Base-by-base conservation (phyloP, 2,113 vertebrate species). In the Indicator indicator region DNA sequence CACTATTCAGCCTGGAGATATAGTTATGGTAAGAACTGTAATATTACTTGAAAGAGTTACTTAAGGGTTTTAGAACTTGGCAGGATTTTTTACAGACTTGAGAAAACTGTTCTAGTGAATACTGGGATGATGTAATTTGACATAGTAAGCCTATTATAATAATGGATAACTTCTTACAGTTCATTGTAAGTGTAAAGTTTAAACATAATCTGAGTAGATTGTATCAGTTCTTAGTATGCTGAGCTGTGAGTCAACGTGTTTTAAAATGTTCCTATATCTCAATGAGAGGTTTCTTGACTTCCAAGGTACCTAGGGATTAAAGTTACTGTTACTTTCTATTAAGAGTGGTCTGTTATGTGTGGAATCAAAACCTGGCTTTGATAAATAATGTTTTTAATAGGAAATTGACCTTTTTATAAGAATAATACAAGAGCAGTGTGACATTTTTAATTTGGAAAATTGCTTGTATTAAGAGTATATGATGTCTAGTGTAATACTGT, bases 1-100 rank as follows among this genome's bases (percentile, higher is more conserved):
- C 98, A 99, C 98, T 26, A 99, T 99, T 93, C 97, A 99, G 59
- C 99, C 99, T 1, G 99, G 99, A 62, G 99, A 99, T 74, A 98
- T 99, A 9, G 98, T 99, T 87, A 99, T 99, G 99, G 99, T 99
- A 98, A 97, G 99, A 38, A 42, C 15, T 74, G 48, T 64, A 28
- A 33, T 7, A 10, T 82, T 79, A 79, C 32, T 33, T 50, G 52
- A 38, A 60, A 40, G 73, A 55, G 27, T 13, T 28, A 63, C 67
- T 24, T 12, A 60, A 70, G 21, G 4, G 46, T 46, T 89, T 91
- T 52, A 52, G 59, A 69, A 17, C 8, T 20, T 15, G 42, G 27
- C 36, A 62, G 44, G 27, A 70, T 32, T 70, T 85, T 82, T 74
- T 75, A 40, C 30, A 87, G 38, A 54, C 54, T 55, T 81, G 16